Evolutionary conservation across 1,140 invertebrate species (phyloP).

Genomic region (Eufriesea mexicana): DNA sequence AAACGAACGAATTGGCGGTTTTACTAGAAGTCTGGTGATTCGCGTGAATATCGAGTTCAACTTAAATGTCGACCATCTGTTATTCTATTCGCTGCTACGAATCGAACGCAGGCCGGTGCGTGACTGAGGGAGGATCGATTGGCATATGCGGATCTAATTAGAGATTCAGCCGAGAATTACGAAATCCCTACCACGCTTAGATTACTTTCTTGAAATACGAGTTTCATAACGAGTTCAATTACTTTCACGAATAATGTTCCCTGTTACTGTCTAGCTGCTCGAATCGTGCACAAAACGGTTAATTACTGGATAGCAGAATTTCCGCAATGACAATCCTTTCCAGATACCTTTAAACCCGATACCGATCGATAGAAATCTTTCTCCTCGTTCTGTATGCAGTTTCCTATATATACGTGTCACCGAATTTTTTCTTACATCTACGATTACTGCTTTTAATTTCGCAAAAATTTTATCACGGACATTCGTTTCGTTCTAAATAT

Average conservation of each 20-base stretch:
- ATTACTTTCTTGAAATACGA: constrained; percentile 57
- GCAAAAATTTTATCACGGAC: not conserved
- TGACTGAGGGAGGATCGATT: constrained; percentile 56
- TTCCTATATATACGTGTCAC: not conserved
- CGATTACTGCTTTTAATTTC: not conserved
- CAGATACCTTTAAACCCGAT: not conserved
- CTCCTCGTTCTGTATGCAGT: not conserved
- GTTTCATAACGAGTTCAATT: constrained; percentile 61
- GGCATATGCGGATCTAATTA: constrained; percentile 60
- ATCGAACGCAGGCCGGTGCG: constrained; percentile 23
- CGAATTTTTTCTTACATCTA: too few relatives aligned
- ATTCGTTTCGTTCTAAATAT: not conserved
- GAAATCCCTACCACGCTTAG: constrained; percentile 34
- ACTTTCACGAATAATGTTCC: constrained; percentile 61
- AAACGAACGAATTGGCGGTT: not conserved
- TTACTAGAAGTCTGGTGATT: not conserved
- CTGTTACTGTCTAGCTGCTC: not conserved
- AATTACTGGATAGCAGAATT: constrained; percentile 29
- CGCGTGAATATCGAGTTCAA: constrained; percentile 16
- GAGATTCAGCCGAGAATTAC: constrained; percentile 55
- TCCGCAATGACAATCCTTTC: constrained; percentile 34
- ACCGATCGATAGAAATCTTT: constrained; percentile 14
- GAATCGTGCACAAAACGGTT: constrained; percentile 25
- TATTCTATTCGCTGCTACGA: constrained; percentile 25
- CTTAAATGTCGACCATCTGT: constrained; percentile 45